Conservation (phyloP, 2,888 invertebrate genomes). For the Strigamia maritima region DNA sequence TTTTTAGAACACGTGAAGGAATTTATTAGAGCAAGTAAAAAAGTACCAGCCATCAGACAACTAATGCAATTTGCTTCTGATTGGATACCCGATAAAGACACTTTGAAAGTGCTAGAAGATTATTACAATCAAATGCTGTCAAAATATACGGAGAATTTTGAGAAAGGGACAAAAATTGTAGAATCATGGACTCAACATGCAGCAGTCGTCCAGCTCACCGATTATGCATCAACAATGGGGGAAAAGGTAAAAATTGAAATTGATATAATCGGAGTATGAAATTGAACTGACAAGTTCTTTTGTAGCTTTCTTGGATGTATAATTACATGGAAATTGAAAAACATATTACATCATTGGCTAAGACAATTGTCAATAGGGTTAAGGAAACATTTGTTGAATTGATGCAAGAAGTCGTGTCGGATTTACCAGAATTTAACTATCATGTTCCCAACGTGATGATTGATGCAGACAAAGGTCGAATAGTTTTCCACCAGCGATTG, state of each 20-base stretch:
- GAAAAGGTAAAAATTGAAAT: neutral
- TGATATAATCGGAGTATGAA: too few relatives aligned
- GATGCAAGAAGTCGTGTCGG: neutral
- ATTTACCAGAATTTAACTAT: neutral
- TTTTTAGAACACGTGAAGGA: neutral
- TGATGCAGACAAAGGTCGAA: conserved; percentile 46
- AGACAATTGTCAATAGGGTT: neutral
- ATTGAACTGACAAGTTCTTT: neutral
- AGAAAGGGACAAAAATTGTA: neutral
- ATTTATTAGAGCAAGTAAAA: neutral
- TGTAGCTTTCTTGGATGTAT: neutral
- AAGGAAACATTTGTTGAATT: neutral
- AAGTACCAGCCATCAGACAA: neutral
- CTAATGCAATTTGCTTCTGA: neutral
- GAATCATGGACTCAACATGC: neutral
- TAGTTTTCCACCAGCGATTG: conserved; percentile 48
- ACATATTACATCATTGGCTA: neutral
- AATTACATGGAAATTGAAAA: neutral
- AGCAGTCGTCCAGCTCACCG: neutral
- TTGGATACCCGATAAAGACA: neutral
- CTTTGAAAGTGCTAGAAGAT: neutral
- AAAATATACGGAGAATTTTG: neutral
- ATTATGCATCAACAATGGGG: neutral
- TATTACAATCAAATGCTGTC: neutral
- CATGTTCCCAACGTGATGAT: neutral